Evolutionary conservation across 1,140 invertebrate genomes (phyloP), one percentile per base, ranked within the genome.

Genomic region (Camponotus vicinus): DNA sequence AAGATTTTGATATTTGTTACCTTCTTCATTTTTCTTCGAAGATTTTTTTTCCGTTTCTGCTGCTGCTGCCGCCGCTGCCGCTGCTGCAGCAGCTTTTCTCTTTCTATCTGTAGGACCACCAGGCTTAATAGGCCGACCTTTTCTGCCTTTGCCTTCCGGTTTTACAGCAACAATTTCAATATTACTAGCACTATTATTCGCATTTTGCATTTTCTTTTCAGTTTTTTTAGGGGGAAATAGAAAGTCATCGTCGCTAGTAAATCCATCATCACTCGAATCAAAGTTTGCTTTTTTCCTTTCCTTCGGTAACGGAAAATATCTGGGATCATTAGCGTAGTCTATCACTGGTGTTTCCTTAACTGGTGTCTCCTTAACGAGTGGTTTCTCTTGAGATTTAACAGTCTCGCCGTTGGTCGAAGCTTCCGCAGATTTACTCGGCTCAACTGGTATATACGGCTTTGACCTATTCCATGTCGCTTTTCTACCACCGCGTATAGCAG

Each of bases 251-350:
- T 96, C 96, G 57, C 95, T 95, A 49, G 96, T 96, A 88, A 96
- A 96, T 6, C 96, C 96, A 89, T 97, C 97, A 87, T 97, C 96
- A 66, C 96, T 96, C 61, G 96, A 97, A 88, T 97, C 97, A 79
- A 97, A 97, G 88, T 96, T 96, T 79, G 96, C 94, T 61, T 95
- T 96, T 90, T 97, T 97, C 52, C 97, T 95, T 88, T 97, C 97
- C 89, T 97, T 97, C 37, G 97, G 97, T 73, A 97, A 93, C n/a
- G 97, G 96, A 93, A 97, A 97, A 91, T 97, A 97, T 34, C 97
- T 94, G 2, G 97, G 96, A 94, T 97, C 97, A 88, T 97, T 95
- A 85, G 95, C 92, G 89, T 94, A 95, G 89, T 95, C 93, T 71
- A 95, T 94, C 6, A 90, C 89, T 4, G 95, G 92, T 34, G 89